Evolutionary conservation across 2,797 vertebrate genomes (phyloP).

Genomic region (Anguilla obscura): DNA sequence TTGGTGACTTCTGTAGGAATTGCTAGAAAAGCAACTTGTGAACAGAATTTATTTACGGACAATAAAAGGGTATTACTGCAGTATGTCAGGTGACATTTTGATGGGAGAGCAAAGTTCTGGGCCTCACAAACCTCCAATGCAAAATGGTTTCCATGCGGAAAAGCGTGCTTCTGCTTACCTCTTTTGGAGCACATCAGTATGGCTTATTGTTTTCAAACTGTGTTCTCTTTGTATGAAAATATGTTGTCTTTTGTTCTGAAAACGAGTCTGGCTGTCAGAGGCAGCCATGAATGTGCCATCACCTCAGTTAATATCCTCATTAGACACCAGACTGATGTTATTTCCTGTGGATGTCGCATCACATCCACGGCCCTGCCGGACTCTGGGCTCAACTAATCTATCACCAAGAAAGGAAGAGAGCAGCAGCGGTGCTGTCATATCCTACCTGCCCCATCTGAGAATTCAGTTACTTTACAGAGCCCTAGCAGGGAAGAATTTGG

Average conservation of each 20-base stretch:
- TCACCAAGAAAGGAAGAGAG: constrained; percentile 53
- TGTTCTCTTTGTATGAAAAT: constrained; percentile 75
- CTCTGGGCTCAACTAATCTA: constrained; percentile 55
- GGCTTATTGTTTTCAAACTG: constrained; percentile 73
- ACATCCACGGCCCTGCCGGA: constrained; percentile 44
- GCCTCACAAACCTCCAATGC: constrained; percentile 53
- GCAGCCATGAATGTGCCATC: constrained; percentile 79
- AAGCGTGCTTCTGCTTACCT: constrained; percentile 68
- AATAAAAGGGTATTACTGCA: neutral
- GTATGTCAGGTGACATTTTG: neutral
- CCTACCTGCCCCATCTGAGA: constrained; percentile 41
- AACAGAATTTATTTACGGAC: neutral
- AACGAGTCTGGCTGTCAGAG: constrained; percentile 70
- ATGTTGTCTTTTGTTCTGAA: constrained; percentile 65
- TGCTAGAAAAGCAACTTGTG: neutral
- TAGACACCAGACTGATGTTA: constrained; percentile 68
- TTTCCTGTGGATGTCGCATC: constrained; percentile 67
- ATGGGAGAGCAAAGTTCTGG: neutral
- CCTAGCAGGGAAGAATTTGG: constrained; percentile 34
- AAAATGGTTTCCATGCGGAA: constrained; percentile 43
- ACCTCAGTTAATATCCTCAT: constrained; percentile 73
- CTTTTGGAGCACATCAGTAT: constrained; percentile 58
- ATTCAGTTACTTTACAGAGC: neutral
- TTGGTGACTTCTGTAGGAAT: neutral
- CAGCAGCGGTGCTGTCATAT: constrained; percentile 38